Conservation (phyloP, 2,888 invertebrate species). For the Eupithecia abbreviata region DNA sequence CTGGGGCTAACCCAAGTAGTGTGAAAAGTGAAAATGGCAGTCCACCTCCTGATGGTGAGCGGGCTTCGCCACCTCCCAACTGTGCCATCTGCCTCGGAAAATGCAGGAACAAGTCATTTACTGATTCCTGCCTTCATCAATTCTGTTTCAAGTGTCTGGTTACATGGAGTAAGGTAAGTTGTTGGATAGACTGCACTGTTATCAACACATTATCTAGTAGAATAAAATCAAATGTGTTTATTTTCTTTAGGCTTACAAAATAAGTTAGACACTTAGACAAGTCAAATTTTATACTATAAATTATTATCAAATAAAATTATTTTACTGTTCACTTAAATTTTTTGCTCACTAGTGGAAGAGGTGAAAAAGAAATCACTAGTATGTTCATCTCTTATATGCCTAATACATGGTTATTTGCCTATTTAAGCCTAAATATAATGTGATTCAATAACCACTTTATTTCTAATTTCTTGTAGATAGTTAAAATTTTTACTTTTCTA, state of each 20-base stretch:
- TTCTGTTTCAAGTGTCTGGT: conserved; percentile 97
- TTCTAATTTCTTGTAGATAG: background rate
- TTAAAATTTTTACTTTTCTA: background rate
- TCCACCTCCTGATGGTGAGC: conserved; percentile 66
- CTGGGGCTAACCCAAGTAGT: conserved; percentile 73
- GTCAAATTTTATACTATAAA: no score
- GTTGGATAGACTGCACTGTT: background rate
- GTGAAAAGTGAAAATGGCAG: conserved; percentile 80
- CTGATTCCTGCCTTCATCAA: conserved; percentile 95
- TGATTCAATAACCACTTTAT: background rate
- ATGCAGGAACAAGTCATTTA: conserved; percentile 94
- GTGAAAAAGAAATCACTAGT: no score
- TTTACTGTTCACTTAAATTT: no score
- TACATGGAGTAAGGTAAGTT: conserved; percentile 94
- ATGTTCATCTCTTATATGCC: no score
- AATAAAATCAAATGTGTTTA: background rate
- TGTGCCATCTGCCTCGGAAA: conserved; percentile 96
- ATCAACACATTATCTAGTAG: background rate
- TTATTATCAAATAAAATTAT: no score
- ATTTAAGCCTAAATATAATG: no score
- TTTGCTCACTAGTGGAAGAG: no score
- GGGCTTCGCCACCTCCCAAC: conserved; percentile 90
- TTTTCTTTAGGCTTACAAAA: no score
- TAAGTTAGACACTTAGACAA: no score
- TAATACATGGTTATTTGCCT: no score